Evolutionary conservation across 2,797 vertebrate species (phyloP).

Genomic region (Clarias pachynema): DNA sequence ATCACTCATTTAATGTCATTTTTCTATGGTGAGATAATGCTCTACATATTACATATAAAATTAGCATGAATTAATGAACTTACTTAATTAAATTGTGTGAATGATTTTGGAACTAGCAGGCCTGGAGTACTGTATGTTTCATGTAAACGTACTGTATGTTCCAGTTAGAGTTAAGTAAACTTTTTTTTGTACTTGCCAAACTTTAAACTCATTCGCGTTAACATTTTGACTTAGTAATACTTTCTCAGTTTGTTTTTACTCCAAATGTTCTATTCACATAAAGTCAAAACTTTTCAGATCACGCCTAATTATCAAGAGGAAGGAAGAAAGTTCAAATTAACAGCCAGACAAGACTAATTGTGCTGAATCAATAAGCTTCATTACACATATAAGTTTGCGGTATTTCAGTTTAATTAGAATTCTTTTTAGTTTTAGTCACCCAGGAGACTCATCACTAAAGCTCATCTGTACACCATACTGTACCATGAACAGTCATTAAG

Average conservation of each 20-base stretch:
- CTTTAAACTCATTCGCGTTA: background rate
- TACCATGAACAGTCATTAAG: background rate
- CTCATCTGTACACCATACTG: background rate
- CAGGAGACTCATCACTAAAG: background rate
- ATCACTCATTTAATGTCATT: background rate
- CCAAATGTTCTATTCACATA: background rate
- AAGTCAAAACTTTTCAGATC: background rate
- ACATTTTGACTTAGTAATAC: background rate
- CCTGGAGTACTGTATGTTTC: background rate
- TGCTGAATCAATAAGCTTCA: background rate
- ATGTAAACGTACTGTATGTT: background rate
- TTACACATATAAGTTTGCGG: background rate
- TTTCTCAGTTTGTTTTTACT: background rate
- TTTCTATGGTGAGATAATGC: background rate
- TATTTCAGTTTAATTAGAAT: constrained; percentile 4
- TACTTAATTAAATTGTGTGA: background rate
- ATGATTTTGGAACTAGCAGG: too few species aligned
- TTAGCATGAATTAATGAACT: background rate
- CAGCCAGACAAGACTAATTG: background rate
- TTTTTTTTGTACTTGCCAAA: background rate
- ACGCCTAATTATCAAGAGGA: background rate
- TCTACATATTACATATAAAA: background rate
- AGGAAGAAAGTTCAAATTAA: background rate
- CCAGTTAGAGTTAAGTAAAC: background rate
- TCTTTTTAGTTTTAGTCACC: background rate